These are phyloP conservation scores for Eulimnadia texana DNA, from an alignment of 1,140 invertebrate species.

Conservation along the genomic window DNA sequence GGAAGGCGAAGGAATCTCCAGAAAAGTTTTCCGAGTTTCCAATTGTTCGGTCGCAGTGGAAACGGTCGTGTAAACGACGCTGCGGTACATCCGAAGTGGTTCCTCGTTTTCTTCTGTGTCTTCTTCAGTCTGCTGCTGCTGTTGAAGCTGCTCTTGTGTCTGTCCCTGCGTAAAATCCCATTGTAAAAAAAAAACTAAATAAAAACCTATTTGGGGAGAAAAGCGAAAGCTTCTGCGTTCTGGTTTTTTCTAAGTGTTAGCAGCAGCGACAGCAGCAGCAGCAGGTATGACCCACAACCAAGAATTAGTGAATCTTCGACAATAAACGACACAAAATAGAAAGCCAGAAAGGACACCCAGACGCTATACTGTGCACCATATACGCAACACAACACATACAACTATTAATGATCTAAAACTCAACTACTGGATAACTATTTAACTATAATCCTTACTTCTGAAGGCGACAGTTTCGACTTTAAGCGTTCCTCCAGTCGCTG, in stretches of 20 bases:
- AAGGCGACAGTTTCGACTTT: conserved; percentile 15
- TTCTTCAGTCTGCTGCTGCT: neutral
- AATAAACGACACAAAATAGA: too few species aligned
- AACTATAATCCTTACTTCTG: neutral
- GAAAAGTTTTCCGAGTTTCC: neutral
- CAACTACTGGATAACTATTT: neutral
- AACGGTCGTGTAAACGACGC: conserved; percentile 1
- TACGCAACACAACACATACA: too few species aligned
- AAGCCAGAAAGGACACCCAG: too few species aligned
- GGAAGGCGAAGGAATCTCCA: neutral
- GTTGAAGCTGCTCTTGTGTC: neutral
- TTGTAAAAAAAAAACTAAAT: too few species aligned
- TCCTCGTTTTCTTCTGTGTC: neutral
- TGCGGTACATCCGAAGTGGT: conserved; percentile 4
- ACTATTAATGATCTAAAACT: too few species aligned
- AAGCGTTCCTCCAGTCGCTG: conserved; percentile 25
- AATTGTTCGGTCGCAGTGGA: neutral
- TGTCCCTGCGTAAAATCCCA: neutral
- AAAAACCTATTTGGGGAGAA: too few species aligned
- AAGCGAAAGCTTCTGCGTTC: neutral
- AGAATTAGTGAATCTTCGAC: too few species aligned
- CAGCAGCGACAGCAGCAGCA: neutral
- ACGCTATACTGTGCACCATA: too few species aligned
- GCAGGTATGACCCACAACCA: neutral
- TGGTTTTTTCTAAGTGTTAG: neutral